These are phyloP conservation scores for Dendrolimus kikuchii DNA, from an alignment of 1,140 invertebrate genomes.

Conservation along the genomic window DNA sequence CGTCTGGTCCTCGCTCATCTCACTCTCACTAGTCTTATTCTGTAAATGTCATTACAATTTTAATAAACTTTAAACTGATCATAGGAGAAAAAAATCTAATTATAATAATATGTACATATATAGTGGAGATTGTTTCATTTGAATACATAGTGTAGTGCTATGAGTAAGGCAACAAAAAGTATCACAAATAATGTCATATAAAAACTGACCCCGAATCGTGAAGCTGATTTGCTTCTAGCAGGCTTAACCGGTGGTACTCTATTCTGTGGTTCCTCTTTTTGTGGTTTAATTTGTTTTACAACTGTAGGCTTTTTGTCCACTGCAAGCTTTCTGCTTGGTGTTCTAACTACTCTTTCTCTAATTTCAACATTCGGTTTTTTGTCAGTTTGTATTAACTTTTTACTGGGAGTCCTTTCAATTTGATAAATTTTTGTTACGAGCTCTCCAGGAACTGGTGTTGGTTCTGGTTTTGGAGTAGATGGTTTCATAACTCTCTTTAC, in stretches of 20 bases:
- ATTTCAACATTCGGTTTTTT: conserved; percentile 58
- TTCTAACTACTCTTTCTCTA: conserved; percentile 58
- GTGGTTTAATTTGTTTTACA: conserved; percentile 33
- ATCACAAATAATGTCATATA: conserved; percentile 52
- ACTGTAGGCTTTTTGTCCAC: conserved; percentile 39
- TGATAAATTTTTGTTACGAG: conserved; percentile 58
- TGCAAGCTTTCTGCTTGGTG: conserved; percentile 51
- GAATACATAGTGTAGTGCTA: conserved; percentile 49
- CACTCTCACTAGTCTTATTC: conserved; percentile 72
- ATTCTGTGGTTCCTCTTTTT: conserved; percentile 38
- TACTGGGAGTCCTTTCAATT: conserved; percentile 60
- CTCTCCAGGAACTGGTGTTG: conserved; percentile 34
- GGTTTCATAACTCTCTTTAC: conserved; percentile 22
- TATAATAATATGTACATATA: conserved; percentile 9
- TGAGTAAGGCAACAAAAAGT: conserved; percentile 49
- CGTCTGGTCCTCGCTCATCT: conserved; percentile 69
- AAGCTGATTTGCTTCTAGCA: conserved; percentile 66
- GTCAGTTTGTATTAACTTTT: conserved; percentile 40
- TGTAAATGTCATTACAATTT: conserved; percentile 63
- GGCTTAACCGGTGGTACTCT: conserved; percentile 65
- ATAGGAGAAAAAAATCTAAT: conserved; percentile 22
- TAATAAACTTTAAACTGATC: conserved; percentile 29
- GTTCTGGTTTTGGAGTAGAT: conserved; percentile 19
- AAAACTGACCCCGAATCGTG: conserved; percentile 69
- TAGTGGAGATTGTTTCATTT: conserved; percentile 18